Evolutionary conservation across 1,140 invertebrate genomes (phyloP).

Genomic region (Magallana gigas): DNA sequence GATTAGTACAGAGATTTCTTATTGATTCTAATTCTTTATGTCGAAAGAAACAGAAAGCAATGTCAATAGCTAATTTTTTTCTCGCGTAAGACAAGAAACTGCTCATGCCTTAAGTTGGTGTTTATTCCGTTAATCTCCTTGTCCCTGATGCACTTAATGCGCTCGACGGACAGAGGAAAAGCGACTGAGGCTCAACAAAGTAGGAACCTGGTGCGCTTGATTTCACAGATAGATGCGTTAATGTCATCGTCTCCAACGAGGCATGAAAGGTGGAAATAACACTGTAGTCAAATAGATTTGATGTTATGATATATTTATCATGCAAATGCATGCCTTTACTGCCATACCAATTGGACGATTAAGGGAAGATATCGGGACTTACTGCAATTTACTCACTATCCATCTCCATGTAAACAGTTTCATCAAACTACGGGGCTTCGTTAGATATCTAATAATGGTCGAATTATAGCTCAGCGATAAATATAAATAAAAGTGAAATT

Average conservation of each 20-base stretch:
- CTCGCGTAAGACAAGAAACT: background rate
- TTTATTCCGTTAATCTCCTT: background rate
- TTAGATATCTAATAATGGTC: background rate
- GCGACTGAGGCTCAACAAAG: background rate
- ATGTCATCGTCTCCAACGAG: background rate
- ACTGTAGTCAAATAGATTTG: background rate
- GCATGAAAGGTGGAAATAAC: background rate
- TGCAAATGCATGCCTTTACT: background rate
- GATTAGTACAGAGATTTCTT: background rate
- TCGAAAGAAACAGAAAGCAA: background rate
- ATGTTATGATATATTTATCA: conserved; percentile 15
- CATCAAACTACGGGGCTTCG: background rate
- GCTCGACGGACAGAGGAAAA: background rate
- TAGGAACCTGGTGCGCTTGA: background rate
- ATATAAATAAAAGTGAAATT: conserved; percentile 16
- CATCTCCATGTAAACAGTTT: background rate
- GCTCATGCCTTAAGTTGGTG: conserved; percentile 11
- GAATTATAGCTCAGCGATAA: background rate
- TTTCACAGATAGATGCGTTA: conserved; percentile 19
- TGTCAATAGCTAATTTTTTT: background rate
- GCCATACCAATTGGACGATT: background rate
- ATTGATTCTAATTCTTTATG: background rate
- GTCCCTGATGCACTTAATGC: background rate
- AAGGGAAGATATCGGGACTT: background rate
- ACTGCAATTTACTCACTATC: background rate